These are phyloP conservation scores for Listronotus oregonensis DNA, from an alignment of 1,140 invertebrate species.

Conservation along the genomic window DNA sequence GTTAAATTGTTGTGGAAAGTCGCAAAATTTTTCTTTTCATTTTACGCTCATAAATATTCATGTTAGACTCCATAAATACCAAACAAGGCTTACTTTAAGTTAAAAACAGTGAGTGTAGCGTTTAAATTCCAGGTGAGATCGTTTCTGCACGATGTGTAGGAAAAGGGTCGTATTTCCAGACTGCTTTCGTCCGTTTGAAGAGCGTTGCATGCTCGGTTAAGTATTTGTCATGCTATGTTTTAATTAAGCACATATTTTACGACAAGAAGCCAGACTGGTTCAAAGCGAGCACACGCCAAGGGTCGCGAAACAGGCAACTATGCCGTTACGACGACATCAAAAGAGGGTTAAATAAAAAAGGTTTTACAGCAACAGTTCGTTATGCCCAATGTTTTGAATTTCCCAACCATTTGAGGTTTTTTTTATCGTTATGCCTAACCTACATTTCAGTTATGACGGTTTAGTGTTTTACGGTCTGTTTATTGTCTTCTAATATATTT, in stretches of 20 bases:
- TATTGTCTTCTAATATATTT: too few relatives aligned
- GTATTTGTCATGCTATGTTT: constrained; percentile 56
- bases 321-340: constrained; percentile 43
- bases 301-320: constrained; percentile 41
- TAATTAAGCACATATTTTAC: constrained; percentile 56
- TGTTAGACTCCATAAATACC: too few relatives aligned
- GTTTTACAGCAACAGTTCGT: constrained; percentile 27
- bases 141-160: constrained; percentile 7
- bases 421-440: constrained; percentile 9
- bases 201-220: constrained; percentile 52
- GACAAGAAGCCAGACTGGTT: constrained; percentile 47
- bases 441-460: background rate
- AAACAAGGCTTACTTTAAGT: too few relatives aligned
- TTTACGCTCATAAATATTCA: too few relatives aligned
- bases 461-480: too few relatives aligned
- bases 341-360: constrained; percentile 25
- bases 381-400: constrained; percentile 27
- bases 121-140: constrained; percentile 42
- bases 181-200: constrained; percentile 47
- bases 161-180: constrained; percentile 33
- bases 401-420: constrained; percentile 13
- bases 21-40: too few relatives aligned
- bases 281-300: constrained; percentile 47
- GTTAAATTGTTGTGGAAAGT: too few relatives aligned
- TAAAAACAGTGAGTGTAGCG: background rate